Conservation (phyloP, 2,888 invertebrate genomes). For the Marronus borbonicus region DNA sequence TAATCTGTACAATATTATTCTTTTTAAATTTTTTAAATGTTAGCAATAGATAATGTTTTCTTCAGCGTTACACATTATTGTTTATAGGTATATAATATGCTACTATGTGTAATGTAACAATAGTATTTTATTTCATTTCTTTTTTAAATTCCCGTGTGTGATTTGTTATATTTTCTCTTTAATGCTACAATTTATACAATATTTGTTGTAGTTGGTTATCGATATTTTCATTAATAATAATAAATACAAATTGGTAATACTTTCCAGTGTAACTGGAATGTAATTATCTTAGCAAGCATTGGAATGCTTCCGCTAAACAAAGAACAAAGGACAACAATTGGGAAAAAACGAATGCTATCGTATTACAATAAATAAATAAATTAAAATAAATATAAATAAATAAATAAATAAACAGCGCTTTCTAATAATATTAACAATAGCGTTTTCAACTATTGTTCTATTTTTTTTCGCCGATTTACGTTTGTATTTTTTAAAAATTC, state of each 20-base stretch:
- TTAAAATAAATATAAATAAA: constrained; percentile 24
- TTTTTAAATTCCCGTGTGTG: constrained; percentile 1
- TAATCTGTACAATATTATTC: constrained; percentile 2
- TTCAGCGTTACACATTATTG: not conserved
- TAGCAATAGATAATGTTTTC: not conserved
- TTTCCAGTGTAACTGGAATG: constrained; percentile 68
- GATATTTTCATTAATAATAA: constrained; percentile 19
- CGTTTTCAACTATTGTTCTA: constrained; percentile 12
- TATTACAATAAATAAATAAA: constrained; percentile 1
- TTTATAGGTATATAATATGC: constrained; percentile 5
- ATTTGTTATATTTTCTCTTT: not conserved
- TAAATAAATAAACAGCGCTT: constrained; percentile 5
- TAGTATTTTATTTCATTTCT: not conserved
- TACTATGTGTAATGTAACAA: not conserved
- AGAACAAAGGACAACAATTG: not conserved
- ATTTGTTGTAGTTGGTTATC: constrained; percentile 14
- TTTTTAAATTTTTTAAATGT: not conserved
- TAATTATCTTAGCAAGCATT: constrained; percentile 66
- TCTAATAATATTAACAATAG: constrained; percentile 5
- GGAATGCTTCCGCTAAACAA: constrained; percentile 63
- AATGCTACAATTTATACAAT: constrained; percentile 6
- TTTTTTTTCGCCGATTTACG: constrained; percentile 18
- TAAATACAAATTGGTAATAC: constrained; percentile 45
- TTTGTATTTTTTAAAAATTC: constrained; percentile 8
- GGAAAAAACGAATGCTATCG: no score